Percentiles rank a stretch among this genome's conserved stretches.
Conservation (phyloP, 92 coral and sea anemone species). For the Scolanthus callimorphus region DNA sequence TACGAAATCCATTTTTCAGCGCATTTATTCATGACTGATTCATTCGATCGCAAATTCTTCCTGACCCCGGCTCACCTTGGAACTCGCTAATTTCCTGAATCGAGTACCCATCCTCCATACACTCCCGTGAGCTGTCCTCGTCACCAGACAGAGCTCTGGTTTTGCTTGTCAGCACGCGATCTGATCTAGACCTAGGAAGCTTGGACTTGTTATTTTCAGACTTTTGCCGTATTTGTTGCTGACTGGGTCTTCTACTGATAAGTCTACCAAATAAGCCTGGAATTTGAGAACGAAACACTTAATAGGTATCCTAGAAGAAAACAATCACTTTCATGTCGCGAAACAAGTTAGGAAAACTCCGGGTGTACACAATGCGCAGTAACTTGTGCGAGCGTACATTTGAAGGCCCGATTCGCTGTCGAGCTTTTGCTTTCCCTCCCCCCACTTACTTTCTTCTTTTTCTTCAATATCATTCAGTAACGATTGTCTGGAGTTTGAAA, state of each 20-base stretch:
- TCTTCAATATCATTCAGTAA: slow-evolving; percentile 11
- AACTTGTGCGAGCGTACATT: no score
- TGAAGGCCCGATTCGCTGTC: no score
- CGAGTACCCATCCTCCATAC: slow-evolving; percentile 71
- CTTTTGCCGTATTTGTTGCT: slow-evolving; percentile 56
- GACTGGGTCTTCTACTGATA: slow-evolving; percentile 78
- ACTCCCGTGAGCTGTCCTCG: slow-evolving; percentile 3
- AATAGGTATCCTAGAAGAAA: no score
- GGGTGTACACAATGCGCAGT: not conserved
- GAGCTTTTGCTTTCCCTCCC: no score
- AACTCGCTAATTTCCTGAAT: slow-evolving; percentile 69
- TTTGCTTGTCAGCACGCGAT: slow-evolving; percentile 48
- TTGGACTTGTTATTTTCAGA: slow-evolving; percentile 46
- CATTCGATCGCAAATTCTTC: no score
- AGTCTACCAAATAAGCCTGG: slow-evolving; percentile 72
- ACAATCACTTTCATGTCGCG: no score
- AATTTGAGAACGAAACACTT: not conserved
- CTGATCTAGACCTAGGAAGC: slow-evolving; percentile 79
- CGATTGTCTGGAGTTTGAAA: slow-evolving; percentile 7
- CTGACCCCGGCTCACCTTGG: no score
- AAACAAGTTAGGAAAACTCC: not conserved
- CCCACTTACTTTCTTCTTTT: slow-evolving; percentile 20
- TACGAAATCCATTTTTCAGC: no score
- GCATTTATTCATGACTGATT: no score
- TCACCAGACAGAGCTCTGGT: slow-evolving; percentile 23